These are phyloP conservation scores for Orthonyx spaldingii DNA, from an alignment of 2,113 vertebrate genomes.

Conservation along the genomic window DNA sequence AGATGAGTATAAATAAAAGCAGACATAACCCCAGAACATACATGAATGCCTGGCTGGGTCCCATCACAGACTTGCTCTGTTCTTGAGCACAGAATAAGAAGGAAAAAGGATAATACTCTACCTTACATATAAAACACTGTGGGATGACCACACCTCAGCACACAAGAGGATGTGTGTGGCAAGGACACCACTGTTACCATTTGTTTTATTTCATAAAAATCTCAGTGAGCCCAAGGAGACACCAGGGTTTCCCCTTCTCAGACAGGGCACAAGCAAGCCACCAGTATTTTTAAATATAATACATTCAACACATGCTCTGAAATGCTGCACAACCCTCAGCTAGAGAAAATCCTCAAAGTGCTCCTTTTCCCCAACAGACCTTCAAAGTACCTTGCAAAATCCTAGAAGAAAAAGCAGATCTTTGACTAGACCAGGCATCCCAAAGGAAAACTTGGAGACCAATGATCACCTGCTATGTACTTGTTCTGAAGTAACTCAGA, in stretches of 20 bases:
- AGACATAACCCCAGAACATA: neutral
- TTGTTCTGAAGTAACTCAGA: neutral
- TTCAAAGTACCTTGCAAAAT: neutral
- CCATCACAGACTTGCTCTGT: neutral
- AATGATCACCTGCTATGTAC: neutral
- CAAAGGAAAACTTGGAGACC: neutral
- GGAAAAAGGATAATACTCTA: neutral
- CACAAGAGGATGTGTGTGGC: no score
- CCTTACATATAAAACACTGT: neutral
- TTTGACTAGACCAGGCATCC: neutral
- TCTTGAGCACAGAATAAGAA: neutral
- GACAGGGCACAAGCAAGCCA: neutral
- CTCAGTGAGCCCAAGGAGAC: neutral
- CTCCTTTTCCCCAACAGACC: neutral
- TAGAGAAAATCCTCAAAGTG: neutral
- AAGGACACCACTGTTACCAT: neutral
- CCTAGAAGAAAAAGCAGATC: neutral
- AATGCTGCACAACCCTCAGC: rapidly evolving
- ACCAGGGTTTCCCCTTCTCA: neutral
- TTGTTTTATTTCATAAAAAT: neutral
- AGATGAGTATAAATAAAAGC: neutral
- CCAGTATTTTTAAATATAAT: neutral
- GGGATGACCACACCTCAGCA: neutral
- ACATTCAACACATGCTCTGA: neutral
- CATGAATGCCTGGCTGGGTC: neutral